Conservation (phyloP, 2,797 vertebrate species). For the Parotocinclus haroldoi region DNA sequence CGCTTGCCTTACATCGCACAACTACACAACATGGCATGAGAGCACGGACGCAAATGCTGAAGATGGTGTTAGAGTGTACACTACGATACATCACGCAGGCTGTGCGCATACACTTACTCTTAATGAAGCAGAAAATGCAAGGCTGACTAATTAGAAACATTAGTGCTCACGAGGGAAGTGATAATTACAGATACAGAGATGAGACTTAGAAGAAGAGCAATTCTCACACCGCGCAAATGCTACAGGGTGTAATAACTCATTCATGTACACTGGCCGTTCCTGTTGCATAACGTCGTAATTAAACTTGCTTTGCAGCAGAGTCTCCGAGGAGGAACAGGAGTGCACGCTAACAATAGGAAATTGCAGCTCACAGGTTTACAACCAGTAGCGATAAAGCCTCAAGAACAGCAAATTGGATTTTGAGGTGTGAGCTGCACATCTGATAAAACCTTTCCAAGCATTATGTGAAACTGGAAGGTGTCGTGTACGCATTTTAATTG, state of each 20-base stretch:
- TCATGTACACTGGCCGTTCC: slow-evolving; percentile 25
- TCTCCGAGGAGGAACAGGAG: background rate
- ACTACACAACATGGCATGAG: background rate
- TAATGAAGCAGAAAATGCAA: slow-evolving; percentile 50
- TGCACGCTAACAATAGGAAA: slow-evolving; percentile 23
- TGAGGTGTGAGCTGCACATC: too few species aligned
- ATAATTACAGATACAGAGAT: slow-evolving; percentile 48
- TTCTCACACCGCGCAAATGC: slow-evolving; percentile 40
- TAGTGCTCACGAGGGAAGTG: slow-evolving; percentile 38
- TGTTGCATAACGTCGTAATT: slow-evolving; percentile 29
- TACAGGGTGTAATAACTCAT: slow-evolving; percentile 39
- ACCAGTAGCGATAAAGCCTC: too few species aligned
- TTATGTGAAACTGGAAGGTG: too few species aligned
- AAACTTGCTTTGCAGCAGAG: slow-evolving; percentile 16
- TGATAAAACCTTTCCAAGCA: too few species aligned
- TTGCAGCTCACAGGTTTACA: background rate
- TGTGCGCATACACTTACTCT: slow-evolving; percentile 26
- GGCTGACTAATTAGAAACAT: slow-evolving; percentile 53
- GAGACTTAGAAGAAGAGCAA: slow-evolving; percentile 44
- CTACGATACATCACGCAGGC: slow-evolving; percentile 11
- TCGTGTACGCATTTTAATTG: too few species aligned
- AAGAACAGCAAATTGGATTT: too few species aligned
- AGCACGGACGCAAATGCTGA: slow-evolving; percentile 1
- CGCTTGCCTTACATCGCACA: background rate
- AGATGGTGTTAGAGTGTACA: slow-evolving; percentile 2